Conservation (phyloP, 2,113 vertebrate species). For the Spea multiplicata region DNA sequence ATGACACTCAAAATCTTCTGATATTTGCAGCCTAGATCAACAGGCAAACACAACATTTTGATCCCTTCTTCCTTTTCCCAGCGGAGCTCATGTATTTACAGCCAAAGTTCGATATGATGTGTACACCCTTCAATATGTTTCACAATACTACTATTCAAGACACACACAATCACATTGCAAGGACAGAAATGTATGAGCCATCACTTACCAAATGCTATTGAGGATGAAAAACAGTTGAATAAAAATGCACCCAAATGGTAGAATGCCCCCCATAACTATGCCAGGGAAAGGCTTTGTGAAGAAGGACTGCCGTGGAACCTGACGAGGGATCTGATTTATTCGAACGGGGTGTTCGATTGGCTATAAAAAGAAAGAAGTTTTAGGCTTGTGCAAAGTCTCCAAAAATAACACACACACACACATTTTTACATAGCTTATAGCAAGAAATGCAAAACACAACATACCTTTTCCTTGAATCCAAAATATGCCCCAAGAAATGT, state of each 20-base stretch:
- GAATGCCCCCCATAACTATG: conserved; percentile 83
- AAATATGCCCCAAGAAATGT: conserved; percentile 85
- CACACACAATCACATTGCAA: too few relatives aligned
- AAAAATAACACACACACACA: too few relatives aligned
- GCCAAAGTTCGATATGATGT: too few relatives aligned
- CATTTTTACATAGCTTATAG: too few relatives aligned
- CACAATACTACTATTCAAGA: too few relatives aligned
- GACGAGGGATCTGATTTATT: conserved; percentile 81
- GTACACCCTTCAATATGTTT: too few relatives aligned
- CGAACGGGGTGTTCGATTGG: conserved; percentile 82
- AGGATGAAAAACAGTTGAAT: conserved; percentile 93
- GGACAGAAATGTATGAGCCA: background rate
- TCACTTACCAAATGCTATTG: conserved; percentile 86
- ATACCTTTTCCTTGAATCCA: conserved; percentile 83
- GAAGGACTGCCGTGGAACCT: conserved; percentile 82
- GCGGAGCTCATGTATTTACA: too few relatives aligned
- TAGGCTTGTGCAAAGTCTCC: too few relatives aligned
- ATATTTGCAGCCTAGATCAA: too few relatives aligned
- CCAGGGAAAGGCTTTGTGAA: conserved; percentile 81
- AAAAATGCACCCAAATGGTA: conserved; percentile 91
- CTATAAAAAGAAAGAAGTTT: conserved; percentile 55
- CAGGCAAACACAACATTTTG: too few relatives aligned
- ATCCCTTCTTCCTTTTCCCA: too few relatives aligned
- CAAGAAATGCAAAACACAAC: conserved; percentile 13
- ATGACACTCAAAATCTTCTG: too few relatives aligned